A percentile compares a stretch with the other conserved stretches of the same genome.
Conservation (phyloP, 2,797 vertebrate species). For the Tolypeutes matacus region DNA sequence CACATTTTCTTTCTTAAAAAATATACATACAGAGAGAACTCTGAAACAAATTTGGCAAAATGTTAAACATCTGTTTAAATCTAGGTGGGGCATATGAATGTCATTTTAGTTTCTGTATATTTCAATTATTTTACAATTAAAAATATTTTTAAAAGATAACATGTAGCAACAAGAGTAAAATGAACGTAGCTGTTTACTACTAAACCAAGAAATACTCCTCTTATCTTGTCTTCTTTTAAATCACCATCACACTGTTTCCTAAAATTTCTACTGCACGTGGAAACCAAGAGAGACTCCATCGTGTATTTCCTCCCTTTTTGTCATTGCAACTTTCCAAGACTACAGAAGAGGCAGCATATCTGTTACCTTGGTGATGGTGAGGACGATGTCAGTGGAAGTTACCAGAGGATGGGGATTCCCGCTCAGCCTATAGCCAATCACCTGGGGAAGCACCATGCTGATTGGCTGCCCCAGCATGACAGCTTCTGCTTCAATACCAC, state of each 20-base stretch:
- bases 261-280: conserved; percentile 27
- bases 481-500: conserved; percentile 98
- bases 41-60: conserved; percentile 36
- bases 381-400: conserved; percentile 98
- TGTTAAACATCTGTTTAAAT: conserved; percentile 8
- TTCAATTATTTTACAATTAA: conserved; percentile 31
- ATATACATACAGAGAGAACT: background rate
- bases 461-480: conserved; percentile 99
- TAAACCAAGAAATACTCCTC: background rate
- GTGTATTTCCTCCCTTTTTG: background rate
- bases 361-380: conserved; percentile 97
- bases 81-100: background rate
- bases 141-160: background rate
- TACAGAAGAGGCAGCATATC: background rate
- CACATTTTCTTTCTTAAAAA: conserved; percentile 45
- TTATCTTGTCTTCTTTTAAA: background rate
- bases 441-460: conserved; percentile 98
- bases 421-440: conserved; percentile 94
- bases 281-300: background rate
- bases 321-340: background rate
- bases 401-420: conserved; percentile 93
- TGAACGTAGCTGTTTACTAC: conserved; percentile 21
- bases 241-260: background rate
- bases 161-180: background rate
- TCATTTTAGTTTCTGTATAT: conserved; percentile 31